Evolutionary conservation across 2,113 vertebrate species (phyloP).

Genomic region (Clarias magur): DNA sequence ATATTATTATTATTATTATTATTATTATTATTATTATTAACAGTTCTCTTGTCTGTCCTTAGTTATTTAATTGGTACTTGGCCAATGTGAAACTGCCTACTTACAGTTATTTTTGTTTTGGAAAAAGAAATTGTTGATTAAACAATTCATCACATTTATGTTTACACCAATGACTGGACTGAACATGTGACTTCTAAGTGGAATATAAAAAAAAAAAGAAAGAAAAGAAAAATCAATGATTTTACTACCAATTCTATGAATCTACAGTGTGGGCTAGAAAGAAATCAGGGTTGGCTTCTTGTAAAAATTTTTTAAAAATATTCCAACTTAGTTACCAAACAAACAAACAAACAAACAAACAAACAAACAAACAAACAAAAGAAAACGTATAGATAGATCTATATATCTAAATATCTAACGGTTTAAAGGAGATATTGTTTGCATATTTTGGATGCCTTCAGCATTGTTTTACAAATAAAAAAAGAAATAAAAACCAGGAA

Average conservation of each 20-base stretch:
- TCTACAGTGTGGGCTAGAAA: not conserved
- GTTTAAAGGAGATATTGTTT: too few species aligned
- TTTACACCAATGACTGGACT: not conserved
- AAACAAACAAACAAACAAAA: not conserved
- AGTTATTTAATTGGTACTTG: not conserved
- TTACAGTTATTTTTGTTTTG: not conserved
- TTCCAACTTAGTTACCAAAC: not conserved
- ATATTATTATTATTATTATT: too few species aligned
- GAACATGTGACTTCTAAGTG: not conserved
- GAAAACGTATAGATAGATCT: not conserved
- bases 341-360: not conserved
- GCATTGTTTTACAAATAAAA: too few species aligned
- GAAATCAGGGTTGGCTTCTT: not conserved
- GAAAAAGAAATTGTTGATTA: not conserved
- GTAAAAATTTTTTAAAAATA: too few species aligned
- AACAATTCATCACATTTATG: not conserved
- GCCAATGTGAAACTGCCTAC: not conserved
- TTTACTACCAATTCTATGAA: not conserved
- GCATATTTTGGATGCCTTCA: too few species aligned
- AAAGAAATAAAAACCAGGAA: too few species aligned
- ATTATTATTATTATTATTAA: too few species aligned
- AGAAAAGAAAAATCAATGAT: not conserved
- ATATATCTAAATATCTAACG: too few species aligned
- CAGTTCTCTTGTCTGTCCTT: not conserved
- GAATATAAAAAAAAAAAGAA: not conserved